phyloP scores from a whole-genome alignment of 2,797 vertebrate species.

The Diplodus puntazzo region DNA sequence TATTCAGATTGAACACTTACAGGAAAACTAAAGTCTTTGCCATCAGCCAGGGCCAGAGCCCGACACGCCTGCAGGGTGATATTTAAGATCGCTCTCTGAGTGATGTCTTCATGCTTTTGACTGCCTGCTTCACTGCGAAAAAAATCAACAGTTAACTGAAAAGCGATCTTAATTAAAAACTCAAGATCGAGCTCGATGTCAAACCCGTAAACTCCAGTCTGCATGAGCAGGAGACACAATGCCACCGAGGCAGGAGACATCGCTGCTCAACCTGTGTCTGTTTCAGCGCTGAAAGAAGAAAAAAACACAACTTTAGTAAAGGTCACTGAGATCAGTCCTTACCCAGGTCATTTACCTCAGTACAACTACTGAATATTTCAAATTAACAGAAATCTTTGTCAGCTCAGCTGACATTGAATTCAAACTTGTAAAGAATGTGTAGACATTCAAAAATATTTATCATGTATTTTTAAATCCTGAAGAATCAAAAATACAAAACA shows the following conservation, averaged over 20 bases:
- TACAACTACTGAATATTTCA: too few relatives aligned
- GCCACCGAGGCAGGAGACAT: conserved; percentile 16
- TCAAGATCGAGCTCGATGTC: background rate
- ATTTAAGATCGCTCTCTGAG: conserved; percentile 48
- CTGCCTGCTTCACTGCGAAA: too few relatives aligned
- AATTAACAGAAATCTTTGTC: too few relatives aligned
- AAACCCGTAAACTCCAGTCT: conserved; percentile 41
- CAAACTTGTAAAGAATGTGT: too few relatives aligned
- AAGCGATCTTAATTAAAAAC: too few relatives aligned
- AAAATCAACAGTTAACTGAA: too few relatives aligned
- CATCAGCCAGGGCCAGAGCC: conserved; percentile 34
- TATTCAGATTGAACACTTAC: conserved; percentile 27
- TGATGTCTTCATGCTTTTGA: conserved; percentile 55
- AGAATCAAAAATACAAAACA: background rate
- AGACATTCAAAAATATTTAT: too few relatives aligned
- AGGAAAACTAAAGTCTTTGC: conserved; percentile 47
- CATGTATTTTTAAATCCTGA: background rate
- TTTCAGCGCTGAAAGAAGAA: too few relatives aligned
- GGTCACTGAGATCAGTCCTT: too few relatives aligned
- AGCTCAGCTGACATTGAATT: too few relatives aligned
- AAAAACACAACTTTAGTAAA: too few relatives aligned
- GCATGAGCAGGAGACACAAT: conserved; percentile 43
- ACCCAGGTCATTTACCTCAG: too few relatives aligned
- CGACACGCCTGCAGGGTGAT: conserved; percentile 52
- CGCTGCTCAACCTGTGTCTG: background rate